Conservation (phyloP, 2,888 invertebrate species). For the Crematogaster levior region DNA sequence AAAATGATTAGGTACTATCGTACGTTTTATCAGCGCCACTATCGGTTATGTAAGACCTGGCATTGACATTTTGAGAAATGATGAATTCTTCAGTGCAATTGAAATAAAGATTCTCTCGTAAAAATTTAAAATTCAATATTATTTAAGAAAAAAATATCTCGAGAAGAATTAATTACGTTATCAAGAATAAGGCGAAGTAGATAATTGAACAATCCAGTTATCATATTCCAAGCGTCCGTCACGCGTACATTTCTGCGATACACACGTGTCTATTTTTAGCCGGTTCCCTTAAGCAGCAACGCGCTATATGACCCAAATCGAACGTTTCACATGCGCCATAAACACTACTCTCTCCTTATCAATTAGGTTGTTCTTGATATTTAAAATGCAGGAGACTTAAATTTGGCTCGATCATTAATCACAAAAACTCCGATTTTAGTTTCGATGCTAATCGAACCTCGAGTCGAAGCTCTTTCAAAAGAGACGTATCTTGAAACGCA, state of each 20-base stretch:
- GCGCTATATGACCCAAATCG: constrained; percentile 18
- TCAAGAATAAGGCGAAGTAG: background rate
- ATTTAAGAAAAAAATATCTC: background rate
- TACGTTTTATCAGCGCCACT: background rate
- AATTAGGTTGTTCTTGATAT: background rate
- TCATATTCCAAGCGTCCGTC: background rate
- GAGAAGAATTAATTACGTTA: too few relatives aligned
- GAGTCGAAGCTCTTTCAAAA: background rate
- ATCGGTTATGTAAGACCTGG: background rate
- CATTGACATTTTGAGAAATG: background rate
- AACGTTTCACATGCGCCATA: background rate
- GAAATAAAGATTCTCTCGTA: background rate
- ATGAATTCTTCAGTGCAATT: background rate
- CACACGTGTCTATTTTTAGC: constrained; percentile 40
- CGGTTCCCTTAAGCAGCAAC: background rate
- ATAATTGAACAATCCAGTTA: background rate
- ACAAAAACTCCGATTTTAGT: background rate
- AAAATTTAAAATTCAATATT: background rate
- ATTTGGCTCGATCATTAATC: background rate
- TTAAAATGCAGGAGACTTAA: background rate
- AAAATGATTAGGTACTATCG: background rate
- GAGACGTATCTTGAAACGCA: background rate
- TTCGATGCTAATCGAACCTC: background rate
- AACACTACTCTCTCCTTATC: constrained; percentile 15
- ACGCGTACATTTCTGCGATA: constrained; percentile 3